Base-by-base conservation (phyloP, 2,113 vertebrate genomes). In the Vimba vimba region DNA sequence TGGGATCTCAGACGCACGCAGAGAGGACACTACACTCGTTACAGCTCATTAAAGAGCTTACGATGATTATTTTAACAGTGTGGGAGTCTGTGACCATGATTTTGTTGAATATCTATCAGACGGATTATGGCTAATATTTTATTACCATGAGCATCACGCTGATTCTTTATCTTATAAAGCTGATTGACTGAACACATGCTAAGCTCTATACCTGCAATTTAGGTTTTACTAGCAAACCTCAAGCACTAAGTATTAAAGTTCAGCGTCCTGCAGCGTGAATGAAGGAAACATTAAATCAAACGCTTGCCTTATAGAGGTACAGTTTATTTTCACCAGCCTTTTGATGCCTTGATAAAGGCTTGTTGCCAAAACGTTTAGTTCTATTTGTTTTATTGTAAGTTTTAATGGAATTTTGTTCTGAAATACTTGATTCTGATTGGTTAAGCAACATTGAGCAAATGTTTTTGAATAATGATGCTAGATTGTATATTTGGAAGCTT, bases 21-120 rank as follows among this genome's bases (percentile, higher is more conserved):
- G 82, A 71, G 82, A 83, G 82, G 82, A 83, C 82, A 83, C 82
- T 83, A 50, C 50, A 83, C 82, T 73, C 27, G 82, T 74, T 83
- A 83, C 82, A 83, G 82, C 82, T 83, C 82, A 73, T 73, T 83
- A 83, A 73, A 68, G 27, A 82, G 45, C 80, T 21, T 50, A 82
- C 43, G 4, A 23, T 69, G 64, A 82, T 82, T 69, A 52, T 69
- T 82, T 69, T 82, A 69, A 85, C 83, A 55, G 33, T 64, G 66
- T 55, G 82, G 43, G 82, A 59, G 69, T 55, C 50, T 66, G 73
- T 17, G 83, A 60, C 25, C 45, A 1, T n/a, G 27, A 36, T 55
- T 86, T 55, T 80, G 68, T 57, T 36, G 21, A 83, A 57, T 73
- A 23, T 83, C 66, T 83, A 68, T 57, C 68, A 19, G 64, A 19